phyloP scores from a whole-genome alignment of 1,140 invertebrate species.

The Cydia fagiglandana region DNA sequence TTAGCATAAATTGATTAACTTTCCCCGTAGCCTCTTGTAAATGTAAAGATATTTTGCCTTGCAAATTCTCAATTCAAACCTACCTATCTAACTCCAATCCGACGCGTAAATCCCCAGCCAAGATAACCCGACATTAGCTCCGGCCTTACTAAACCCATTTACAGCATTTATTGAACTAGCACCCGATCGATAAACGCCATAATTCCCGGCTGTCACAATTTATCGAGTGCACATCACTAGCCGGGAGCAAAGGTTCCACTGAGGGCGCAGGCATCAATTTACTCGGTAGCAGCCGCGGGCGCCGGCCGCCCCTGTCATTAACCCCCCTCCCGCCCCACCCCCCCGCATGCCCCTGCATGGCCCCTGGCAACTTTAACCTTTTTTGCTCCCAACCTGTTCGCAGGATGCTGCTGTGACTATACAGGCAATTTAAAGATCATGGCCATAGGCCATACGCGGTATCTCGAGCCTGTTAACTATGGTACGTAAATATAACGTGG shows the following conservation, averaged over 20 bases:
- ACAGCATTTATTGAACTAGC: constrained; percentile 26
- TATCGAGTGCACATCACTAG: constrained; percentile 72
- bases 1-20: neutral
- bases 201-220: constrained; percentile 59
- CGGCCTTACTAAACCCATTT: constrained; percentile 19
- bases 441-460: constrained; percentile 69
- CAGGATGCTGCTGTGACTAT: constrained; percentile 64
- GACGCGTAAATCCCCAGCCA: constrained; percentile 7
- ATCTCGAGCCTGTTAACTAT: constrained; percentile 59
- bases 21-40: neutral
- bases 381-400: constrained; percentile 78
- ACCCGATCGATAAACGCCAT: constrained; percentile 52
- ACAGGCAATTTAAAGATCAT: constrained; percentile 69
- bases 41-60: neutral
- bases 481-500: constrained; percentile 35
- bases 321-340: constrained; percentile 37
- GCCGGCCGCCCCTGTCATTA: constrained; percentile 76
- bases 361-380: constrained; percentile 70
- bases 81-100: neutral
- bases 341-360: constrained; percentile 41
- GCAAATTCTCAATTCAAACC: constrained; percentile 4
- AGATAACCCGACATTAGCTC: constrained; percentile 9
- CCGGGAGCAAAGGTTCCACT: constrained; percentile 74
- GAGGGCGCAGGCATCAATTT: constrained; percentile 77
- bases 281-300: constrained; percentile 74